phyloP scores from a whole-genome alignment of 2,888 invertebrate genomes.

The Tachina fera region DNA sequence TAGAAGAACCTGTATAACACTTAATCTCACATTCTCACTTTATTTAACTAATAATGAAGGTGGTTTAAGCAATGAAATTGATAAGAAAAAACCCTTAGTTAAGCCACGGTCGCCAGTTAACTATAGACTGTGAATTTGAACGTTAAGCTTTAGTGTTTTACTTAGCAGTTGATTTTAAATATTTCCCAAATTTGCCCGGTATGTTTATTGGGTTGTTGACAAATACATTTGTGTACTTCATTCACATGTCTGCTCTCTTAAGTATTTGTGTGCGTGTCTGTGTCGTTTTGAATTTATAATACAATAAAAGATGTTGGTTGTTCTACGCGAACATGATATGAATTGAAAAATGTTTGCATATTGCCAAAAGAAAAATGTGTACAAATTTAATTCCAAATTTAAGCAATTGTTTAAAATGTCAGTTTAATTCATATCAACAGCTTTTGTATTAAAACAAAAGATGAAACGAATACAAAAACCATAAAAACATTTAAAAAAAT shows the following conservation, averaged over 20 bases:
- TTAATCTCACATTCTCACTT: no score
- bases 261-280: neutral
- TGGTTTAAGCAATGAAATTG: no score
- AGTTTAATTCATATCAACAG: conserved; percentile 56
- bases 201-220: neutral
- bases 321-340: conserved; percentile 52
- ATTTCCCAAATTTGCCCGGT: no score
- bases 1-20: no score
- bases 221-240: neutral
- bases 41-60: no score
- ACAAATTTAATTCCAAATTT: conserved; percentile 29
- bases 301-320: conserved; percentile 24
- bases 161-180: no score
- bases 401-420: conserved; percentile 62
- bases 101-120: no score
- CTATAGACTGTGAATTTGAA: no score
- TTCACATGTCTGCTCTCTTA: neutral
- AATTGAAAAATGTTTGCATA: conserved; percentile 45
- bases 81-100: no score
- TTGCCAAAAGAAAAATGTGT: conserved; percentile 1
- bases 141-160: no score
- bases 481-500: conserved; percentile 21
- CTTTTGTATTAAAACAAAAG: conserved; percentile 54
- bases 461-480: conserved; percentile 34
- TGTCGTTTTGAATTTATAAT: conserved; percentile 12